Base-by-base conservation (phyloP, 1,140 invertebrate genomes). In the Drosophila setifemur region DNA sequence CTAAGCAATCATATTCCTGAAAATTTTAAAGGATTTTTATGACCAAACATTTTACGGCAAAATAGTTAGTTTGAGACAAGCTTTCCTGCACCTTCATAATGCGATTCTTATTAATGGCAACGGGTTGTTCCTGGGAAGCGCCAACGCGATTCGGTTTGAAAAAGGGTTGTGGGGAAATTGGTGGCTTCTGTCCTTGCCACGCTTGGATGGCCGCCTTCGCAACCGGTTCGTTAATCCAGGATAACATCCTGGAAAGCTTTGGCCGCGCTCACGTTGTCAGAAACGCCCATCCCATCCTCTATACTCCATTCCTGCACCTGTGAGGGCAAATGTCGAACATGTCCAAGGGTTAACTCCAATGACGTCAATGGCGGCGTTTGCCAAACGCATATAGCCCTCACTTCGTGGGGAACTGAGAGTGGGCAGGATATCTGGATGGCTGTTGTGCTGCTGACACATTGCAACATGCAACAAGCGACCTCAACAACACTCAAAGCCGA, bases 401-500 rank as follows among this genome's bases (percentile, higher is more conserved):
- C 19, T 12, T n/a, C 4, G 5, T 9, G 16, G 11, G 3, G 19
- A 7, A 16, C 8, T 9, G 6, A 19, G 1, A 8, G 11, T 25
- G 45, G 9, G 7, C 7, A 1, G 40, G 8, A 19, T 8, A 1
- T 12, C 5, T 52, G 35, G 31, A 23, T 37, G 33, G 29, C 40
- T 43, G 42, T 26, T 44, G 57, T 66, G 58, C 63, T 49, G 50
- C 55, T 78, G 70, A 74, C 75, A 79, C 71, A 78, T 79, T 79
- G 75, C 70, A 74, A 73, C 76, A 79, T 79, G 76, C 76, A 79
- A 79, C 76, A 81, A 78, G 76, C 76, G 28, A 40, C 48, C 31
- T 52, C 25, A 40, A 45, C 31, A 64, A 33, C 54, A 57, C 39
- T 49, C 58, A 66, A 68, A 73, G 58, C 44, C 45, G 63, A 79